Evolutionary conservation across 2,888 invertebrate species (phyloP).

Genomic region (Mesochorus sp.): DNA sequence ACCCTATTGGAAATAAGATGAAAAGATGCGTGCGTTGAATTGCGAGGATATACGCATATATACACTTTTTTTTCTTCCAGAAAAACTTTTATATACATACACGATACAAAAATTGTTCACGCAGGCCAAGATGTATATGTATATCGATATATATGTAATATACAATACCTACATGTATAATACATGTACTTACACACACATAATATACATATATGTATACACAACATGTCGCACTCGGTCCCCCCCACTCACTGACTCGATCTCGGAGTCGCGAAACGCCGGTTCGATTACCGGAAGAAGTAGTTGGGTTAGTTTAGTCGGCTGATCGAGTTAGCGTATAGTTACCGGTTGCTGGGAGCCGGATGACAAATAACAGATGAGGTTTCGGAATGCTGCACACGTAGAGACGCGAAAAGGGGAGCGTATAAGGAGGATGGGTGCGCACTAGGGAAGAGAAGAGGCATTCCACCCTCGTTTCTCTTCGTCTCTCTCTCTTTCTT

Average conservation of each 20-base stretch:
- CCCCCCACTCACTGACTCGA: slow-evolving; percentile 16
- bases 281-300: slow-evolving; percentile 72
- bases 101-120: background rate
- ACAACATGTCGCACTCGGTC: background rate
- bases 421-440: slow-evolving; percentile 10
- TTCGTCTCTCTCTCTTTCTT: slow-evolving; percentile 25
- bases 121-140: background rate
- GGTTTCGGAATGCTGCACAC: slow-evolving; percentile 74
- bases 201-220: background rate
- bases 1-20: slow-evolving; percentile 43
- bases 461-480: slow-evolving; percentile 25
- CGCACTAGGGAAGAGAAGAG: background rate
- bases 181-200: background rate
- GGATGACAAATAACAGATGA: slow-evolving; percentile 77
- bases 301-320: slow-evolving; percentile 74
- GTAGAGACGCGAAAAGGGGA: slow-evolving; percentile 65
- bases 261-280: slow-evolving; percentile 63
- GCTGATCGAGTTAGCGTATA: slow-evolving; percentile 76
- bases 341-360: slow-evolving; percentile 70
- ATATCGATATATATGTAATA: background rate
- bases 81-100: background rate
- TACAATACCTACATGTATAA: background rate
- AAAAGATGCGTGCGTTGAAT: slow-evolving; percentile 60
- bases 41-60: background rate
- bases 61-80: slow-evolving; percentile 7